phyloP scores from a whole-genome alignment of 2,888 invertebrate genomes.

The Scaptomyza flava region DNA sequence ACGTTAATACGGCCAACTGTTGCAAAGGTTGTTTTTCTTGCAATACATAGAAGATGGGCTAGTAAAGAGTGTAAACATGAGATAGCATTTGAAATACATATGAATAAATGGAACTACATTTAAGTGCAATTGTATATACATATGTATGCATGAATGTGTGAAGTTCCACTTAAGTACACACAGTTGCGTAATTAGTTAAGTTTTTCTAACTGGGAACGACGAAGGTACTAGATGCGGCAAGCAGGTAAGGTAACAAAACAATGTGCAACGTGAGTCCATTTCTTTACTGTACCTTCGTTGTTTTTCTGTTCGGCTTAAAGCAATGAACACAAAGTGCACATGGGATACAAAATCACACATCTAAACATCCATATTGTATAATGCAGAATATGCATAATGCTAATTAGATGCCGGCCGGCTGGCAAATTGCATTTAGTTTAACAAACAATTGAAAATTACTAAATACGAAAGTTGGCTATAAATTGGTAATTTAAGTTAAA shows the following conservation, averaged over 20 bases:
- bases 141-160: slow-evolving; percentile 2
- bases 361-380: background rate
- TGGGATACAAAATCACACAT: slow-evolving; percentile 1
- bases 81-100: slow-evolving; percentile 25
- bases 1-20: background rate
- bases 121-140: background rate
- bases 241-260: background rate
- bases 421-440: slow-evolving; percentile 14
- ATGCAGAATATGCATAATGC: slow-evolving; percentile 2
- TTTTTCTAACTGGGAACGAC: background rate
- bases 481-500: background rate
- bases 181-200: slow-evolving; percentile 40
- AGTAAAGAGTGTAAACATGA: slow-evolving; percentile 41
- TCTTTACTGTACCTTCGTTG: slow-evolving; percentile 2
- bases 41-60: slow-evolving; percentile 13
- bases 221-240: background rate
- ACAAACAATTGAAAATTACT: background rate
- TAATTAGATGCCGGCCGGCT: slow-evolving; percentile 42
- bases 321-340: slow-evolving; percentile 10
- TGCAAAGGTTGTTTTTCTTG: slow-evolving; percentile 34
- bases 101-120: slow-evolving; percentile 1
- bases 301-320: slow-evolving; percentile 8
- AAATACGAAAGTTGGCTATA: background rate
- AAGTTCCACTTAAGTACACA: slow-evolving; percentile 14
- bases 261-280: slow-evolving; percentile 34